These are phyloP conservation scores for Formicarius rufipectus DNA, from an alignment of 2,113 vertebrate species.

Conservation along the genomic window DNA sequence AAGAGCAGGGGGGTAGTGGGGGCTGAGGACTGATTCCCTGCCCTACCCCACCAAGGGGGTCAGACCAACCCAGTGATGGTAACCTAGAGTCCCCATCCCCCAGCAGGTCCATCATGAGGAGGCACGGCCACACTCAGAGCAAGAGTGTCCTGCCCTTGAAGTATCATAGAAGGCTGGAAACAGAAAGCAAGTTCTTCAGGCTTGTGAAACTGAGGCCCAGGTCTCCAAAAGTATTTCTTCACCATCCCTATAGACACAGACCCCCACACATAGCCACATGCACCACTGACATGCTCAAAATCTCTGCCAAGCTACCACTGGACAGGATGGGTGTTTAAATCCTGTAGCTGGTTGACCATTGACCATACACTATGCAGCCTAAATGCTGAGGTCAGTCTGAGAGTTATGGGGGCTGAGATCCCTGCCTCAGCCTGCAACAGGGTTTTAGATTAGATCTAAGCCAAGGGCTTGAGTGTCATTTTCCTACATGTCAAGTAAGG, in stretches of 20 bases:
- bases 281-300: not conserved
- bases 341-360: not conserved
- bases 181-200: not conserved
- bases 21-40: not conserved
- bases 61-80: rapidly evolving
- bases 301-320: not conserved
- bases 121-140: rapidly evolving
- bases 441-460: not conserved
- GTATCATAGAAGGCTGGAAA: not conserved
- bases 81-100: not conserved
- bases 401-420: not conserved
- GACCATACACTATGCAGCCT: not conserved
- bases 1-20: not conserved
- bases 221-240: not conserved
- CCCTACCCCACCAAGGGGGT: not conserved
- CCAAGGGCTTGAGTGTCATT: not conserved
- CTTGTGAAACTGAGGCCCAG: not conserved
- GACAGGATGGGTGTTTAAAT: not conserved
- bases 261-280: too few relatives aligned
- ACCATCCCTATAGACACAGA: rapidly evolving
- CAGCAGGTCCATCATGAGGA: not conserved
- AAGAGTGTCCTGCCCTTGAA: not conserved
- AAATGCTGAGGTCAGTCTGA: not conserved
- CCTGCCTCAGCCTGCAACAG: not conserved
- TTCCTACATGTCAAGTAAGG: not conserved